A percentile compares a stretch with the other conserved stretches of the same genome.
phyloP scores from a whole-genome alignment of 2,888 invertebrate species.

The Lasius platythorax region DNA sequence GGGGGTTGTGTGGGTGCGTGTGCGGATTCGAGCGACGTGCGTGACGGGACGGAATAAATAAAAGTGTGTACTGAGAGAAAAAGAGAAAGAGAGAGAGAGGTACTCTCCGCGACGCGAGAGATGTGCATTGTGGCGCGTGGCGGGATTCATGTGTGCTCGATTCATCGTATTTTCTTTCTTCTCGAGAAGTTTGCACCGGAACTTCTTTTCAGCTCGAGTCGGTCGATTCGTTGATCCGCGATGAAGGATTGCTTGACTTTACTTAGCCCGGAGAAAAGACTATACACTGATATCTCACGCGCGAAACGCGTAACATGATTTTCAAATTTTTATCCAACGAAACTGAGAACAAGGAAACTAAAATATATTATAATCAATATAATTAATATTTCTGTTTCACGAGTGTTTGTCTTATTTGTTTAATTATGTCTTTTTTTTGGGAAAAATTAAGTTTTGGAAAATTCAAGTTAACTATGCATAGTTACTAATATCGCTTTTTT shows the following conservation, averaged over 20 bases:
- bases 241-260: constrained; percentile 53
- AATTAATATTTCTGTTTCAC: background rate
- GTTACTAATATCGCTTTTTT: background rate
- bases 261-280: background rate
- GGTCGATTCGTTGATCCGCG: constrained; percentile 43
- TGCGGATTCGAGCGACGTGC: constrained; percentile 75
- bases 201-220: constrained; percentile 19
- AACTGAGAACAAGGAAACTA: background rate
- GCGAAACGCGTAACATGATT: background rate
- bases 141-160: constrained; percentile 45
- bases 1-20: constrained; percentile 68
- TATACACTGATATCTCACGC: background rate
- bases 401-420: background rate
- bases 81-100: constrained; percentile 1
- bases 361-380: background rate
- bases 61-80: constrained; percentile 74
- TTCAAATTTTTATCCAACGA: background rate
- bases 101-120: constrained; percentile 55
- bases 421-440: background rate
- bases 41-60: constrained; percentile 79
- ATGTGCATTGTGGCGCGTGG: constrained; percentile 68
- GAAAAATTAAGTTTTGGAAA: background rate
- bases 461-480: background rate
- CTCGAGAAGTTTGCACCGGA: constrained; percentile 29
- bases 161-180: constrained; percentile 43